These are phyloP conservation scores for Chaitophorus viminalis DNA, from an alignment of 2,888 invertebrate species.

Conservation along the genomic window DNA sequence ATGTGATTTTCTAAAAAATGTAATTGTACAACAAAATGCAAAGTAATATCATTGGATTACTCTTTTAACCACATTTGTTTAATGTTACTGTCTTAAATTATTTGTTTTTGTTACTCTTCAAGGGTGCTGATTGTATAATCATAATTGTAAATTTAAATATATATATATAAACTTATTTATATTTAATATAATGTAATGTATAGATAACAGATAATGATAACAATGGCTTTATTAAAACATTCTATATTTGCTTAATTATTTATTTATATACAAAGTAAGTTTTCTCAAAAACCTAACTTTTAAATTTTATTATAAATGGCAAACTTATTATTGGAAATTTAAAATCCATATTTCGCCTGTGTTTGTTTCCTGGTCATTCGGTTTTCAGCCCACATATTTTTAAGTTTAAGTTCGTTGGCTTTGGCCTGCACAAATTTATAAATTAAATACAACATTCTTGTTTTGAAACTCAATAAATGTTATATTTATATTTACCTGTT, in stretches of 20 bases:
- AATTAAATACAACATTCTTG: not conserved
- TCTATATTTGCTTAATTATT: not conserved
- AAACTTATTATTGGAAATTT: conserved; percentile 65
- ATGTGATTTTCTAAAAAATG: not conserved
- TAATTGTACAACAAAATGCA: not conserved
- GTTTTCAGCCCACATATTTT: conserved; percentile 93
- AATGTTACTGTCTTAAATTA: conserved; percentile 13
- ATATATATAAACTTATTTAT: not conserved
- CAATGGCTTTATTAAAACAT: conserved; percentile 16
- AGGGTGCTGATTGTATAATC: not conserved
- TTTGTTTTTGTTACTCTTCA: conserved; percentile 6
- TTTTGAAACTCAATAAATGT: conserved; percentile 5
- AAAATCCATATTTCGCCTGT: conserved; percentile 97
- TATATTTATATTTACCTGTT: conserved; percentile 70
- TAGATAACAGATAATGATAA: not conserved
- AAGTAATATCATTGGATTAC: not conserved
- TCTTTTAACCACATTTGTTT: not conserved
- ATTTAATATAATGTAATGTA: not conserved
- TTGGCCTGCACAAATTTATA: conserved; percentile 78
- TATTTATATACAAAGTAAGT: conserved; percentile 6
- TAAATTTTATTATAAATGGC: not conserved
- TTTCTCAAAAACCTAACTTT: not conserved
- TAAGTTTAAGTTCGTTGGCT: conserved; percentile 90
- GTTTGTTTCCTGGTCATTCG: conserved; percentile 85
- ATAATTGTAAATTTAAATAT: conserved; percentile 36